Evolutionary conservation across 2,888 invertebrate genomes (phyloP).

Genomic region (Holacanthella duospinosa): DNA sequence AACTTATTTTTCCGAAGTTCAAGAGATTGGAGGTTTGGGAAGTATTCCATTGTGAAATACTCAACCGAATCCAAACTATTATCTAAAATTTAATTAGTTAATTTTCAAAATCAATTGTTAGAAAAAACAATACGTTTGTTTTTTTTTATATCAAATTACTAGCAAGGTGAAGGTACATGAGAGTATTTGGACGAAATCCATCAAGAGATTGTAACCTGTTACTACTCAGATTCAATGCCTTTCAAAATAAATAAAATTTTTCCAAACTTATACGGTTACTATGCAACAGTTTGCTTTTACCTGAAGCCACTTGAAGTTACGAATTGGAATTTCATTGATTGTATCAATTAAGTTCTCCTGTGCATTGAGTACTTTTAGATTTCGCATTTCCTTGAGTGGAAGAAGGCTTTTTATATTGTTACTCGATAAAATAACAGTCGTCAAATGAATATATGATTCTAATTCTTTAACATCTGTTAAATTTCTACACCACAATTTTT

Average conservation of each 20-base stretch:
- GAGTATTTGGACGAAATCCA: conserved; percentile 17
- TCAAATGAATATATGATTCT: neutral
- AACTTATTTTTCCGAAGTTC: conserved; percentile 21
- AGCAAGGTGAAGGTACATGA: conserved; percentile 19
- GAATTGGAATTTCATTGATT: neutral
- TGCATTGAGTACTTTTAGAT: neutral
- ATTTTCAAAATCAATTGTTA: neutral
- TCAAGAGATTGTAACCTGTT: conserved; percentile 15
- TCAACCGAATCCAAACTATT: conserved; percentile 17
- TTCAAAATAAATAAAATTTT: neutral
- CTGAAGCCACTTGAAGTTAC: neutral
- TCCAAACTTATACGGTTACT: too few relatives aligned
- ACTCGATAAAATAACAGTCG: neutral
- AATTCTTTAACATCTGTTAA: neutral
- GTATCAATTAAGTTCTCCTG: neutral
- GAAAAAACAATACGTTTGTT: neutral
- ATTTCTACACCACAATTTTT: neutral
- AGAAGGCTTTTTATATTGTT: neutral
- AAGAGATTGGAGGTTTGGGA: conserved; percentile 20
- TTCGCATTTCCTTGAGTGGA: neutral
- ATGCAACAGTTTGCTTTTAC: too few relatives aligned
- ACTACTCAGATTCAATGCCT: conserved; percentile 15
- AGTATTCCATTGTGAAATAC: conserved; percentile 13
- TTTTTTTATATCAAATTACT: conserved; percentile 9
- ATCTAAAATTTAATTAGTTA: conserved; percentile 7